Percentiles rank a stretch among this genome's conserved stretches.
These are phyloP conservation scores for Prionace glauca DNA, from an alignment of 2,797 vertebrate genomes.

Conservation along the genomic window DNA sequence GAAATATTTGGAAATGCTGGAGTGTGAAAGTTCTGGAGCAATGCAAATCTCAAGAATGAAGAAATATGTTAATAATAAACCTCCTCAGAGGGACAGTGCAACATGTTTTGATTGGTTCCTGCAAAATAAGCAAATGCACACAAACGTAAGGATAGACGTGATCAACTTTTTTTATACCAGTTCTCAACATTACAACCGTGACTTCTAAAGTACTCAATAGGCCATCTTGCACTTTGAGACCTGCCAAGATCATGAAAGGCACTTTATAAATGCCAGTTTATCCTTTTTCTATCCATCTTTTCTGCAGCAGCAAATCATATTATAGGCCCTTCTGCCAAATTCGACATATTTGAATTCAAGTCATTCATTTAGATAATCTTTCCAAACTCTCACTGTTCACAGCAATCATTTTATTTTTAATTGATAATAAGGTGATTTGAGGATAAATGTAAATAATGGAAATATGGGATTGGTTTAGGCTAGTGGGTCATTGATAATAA, in stretches of 20 bases:
- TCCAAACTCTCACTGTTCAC: not conserved
- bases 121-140: not conserved
- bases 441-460: not conserved
- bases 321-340: not conserved
- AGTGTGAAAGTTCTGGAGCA: not conserved
- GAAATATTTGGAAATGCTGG: not conserved
- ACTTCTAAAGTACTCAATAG: not conserved
- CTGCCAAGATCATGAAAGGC: not conserved
- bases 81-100: not conserved
- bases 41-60: not conserved
- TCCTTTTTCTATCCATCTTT: not conserved
- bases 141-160: not conserved
- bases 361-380: not conserved
- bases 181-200: not conserved
- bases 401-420: not conserved
- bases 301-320: not conserved
- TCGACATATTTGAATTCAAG: not conserved
- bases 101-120: not conserved
- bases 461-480: too few species aligned
- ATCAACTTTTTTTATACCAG: not conserved
- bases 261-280: not conserved
- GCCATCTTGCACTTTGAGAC: not conserved
- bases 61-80: not conserved
- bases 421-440: not conserved
- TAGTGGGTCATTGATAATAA: too few species aligned